Evolutionary conservation across 2,797 vertebrate genomes (phyloP), one percentile per base, ranked within the genome.

Genomic region (Choloepus didactylus): DNA sequence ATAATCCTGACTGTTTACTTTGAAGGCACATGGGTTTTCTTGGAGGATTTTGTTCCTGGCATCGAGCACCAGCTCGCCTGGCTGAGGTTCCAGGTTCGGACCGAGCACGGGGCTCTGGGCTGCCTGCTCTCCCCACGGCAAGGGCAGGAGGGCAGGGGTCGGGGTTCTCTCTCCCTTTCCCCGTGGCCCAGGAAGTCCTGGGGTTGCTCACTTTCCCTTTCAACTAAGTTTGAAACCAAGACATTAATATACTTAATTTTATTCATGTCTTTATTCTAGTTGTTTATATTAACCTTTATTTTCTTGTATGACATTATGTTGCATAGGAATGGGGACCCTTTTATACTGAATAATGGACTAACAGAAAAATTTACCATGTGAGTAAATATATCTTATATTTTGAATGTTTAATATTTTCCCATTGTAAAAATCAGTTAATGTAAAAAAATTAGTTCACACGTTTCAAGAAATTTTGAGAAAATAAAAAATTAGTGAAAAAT

Each of bases 371-470:
- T 83, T 69, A 75, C 35, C 19, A 25, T 69, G 35, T 92, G 35
- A 75, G 19, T 66, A 80, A 59, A 38, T 83, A 27, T 51, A 31
- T 75, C 66, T 59, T 56, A 46, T 75, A 31, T 51, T 85, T 79
- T 86, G 49, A 75, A 66, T 94, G 29, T 87, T 83, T 87, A 73
- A n/a, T 88, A 80, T 91, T 51, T 76, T 88, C 27, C 51, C 56
- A 84, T 35, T 44, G 44, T 88, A 60, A 88, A 73, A 76, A 35
- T 67, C 76, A 70, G n/a, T n/a, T 82, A 16, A 79, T 90, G n/a
- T 15, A 62, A 54, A 80, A 67, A 77, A 29, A 9, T 72, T n/a
- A 79, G 44, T 27, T 85, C 44, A 29, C 35, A 51, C 31, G 49
- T 16, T 11, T 62, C 79, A 89, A 56, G 41, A 19, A 56, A 86